Conservation (phyloP, 2,797 vertebrate species). For the Melopsittacus undulatus region DNA sequence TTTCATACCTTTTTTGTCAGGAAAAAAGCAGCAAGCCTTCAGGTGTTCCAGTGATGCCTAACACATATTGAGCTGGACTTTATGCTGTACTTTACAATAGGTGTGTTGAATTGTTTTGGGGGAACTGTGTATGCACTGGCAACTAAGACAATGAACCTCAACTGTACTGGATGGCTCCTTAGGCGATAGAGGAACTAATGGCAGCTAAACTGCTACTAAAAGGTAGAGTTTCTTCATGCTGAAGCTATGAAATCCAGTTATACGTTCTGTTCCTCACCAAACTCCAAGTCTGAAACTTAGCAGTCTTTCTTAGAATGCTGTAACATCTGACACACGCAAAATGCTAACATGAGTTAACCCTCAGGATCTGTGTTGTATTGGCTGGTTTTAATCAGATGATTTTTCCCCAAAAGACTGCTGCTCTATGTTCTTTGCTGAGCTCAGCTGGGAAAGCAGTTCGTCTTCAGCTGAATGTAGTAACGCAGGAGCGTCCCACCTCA, state of each 20-base stretch:
- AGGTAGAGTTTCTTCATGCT: constrained; percentile 59
- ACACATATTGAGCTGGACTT: constrained; percentile 80
- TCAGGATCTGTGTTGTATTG: constrained; percentile 63
- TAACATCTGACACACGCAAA: constrained; percentile 65
- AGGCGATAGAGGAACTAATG: constrained; percentile 69
- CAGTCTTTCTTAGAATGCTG: constrained; percentile 60
- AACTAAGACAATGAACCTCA: constrained; percentile 79
- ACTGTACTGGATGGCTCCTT: constrained; percentile 73
- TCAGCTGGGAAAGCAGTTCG: constrained; percentile 58
- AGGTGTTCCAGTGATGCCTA: constrained; percentile 84
- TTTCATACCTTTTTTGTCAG: constrained; percentile 83
- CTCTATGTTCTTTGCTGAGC: constrained; percentile 55
- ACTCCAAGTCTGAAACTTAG: constrained; percentile 43
- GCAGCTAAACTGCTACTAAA: constrained; percentile 79
- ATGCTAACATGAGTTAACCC: constrained; percentile 62
- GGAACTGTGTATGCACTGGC: constrained; percentile 78
- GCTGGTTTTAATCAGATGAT: constrained; percentile 54
- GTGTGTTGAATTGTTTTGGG: constrained; percentile 75
- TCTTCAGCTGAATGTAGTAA: constrained; percentile 62
- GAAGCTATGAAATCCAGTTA: constrained; percentile 66
- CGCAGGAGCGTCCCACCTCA: constrained; percentile 31
- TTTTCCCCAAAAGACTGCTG: constrained; percentile 62
- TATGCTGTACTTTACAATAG: constrained; percentile 79
- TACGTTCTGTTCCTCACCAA: constrained; percentile 48
- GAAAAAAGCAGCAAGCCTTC: constrained; percentile 85